Evolutionary conservation across 2,797 vertebrate species (phyloP), one percentile per base, ranked within the genome.

Genomic region (Buceros bicornis): DNA sequence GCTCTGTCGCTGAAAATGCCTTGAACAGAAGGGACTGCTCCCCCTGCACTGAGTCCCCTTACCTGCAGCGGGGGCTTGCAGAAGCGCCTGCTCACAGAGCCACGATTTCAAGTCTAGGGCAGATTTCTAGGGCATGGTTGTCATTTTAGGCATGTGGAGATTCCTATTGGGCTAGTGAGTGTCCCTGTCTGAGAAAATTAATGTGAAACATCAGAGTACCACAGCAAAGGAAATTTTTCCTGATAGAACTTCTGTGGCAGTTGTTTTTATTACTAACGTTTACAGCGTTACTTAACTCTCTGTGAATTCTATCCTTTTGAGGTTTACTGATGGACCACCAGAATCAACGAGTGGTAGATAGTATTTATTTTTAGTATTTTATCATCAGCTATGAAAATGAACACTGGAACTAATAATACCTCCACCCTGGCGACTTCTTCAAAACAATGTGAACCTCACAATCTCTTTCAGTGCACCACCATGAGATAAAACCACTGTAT

Each of bases 281-380:
- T 60, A 60, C 11, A 37, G 17, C 11, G 10, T 64, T 88, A 50
- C 24, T 73, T 80, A 77, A 54, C 31, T 77, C 18, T 79, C 51
- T 1, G 0, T 11, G 13, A 83, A 18, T 66, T 79, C 50, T 62
- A 6, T 47, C 29, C 28, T 82, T 78, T 56, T 14, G 43, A 45
- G 5, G 8, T 77, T 84, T 66, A 87, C 62, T 35, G 33, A 37
- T 31, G 40, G 64, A 48, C 14, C 31, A 73, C 28, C 45, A 87
- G 28, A 66, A 67, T 13, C 45, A n/a, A 26, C 2, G 22, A 31
- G 31, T 40, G 16, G 15, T 19, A 3, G 65, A 62, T 40, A 8
- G 16, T 45, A n/a, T 77, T 91, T 70, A 73, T 35, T 88, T 91
- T 79, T 66, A 78, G 6, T 82, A 79, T 56, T 88, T 91, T 91